Evolutionary conservation across 2,888 invertebrate species (phyloP).

Genomic region (Caprella mutica): DNA sequence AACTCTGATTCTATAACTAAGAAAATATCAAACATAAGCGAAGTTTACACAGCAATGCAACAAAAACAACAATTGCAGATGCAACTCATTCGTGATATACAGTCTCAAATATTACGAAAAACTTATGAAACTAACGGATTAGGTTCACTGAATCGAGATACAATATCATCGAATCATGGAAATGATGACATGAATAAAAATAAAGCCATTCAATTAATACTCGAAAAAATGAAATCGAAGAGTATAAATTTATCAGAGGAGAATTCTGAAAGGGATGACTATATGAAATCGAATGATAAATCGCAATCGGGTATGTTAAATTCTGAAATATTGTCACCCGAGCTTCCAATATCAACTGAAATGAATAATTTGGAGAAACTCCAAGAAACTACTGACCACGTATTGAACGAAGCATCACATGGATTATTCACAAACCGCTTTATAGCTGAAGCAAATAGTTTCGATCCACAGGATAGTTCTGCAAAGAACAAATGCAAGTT

Average conservation of each 20-base stretch:
- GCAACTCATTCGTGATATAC: slow-evolving; percentile 82
- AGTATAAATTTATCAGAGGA: no score
- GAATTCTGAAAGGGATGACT: no score
- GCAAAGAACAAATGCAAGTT: slow-evolving; percentile 89
- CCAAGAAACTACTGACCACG: slow-evolving; percentile 75
- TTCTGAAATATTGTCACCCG: slow-evolving; percentile 7
- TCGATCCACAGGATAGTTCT: slow-evolving; percentile 64
- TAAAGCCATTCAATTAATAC: slow-evolving; percentile 13
- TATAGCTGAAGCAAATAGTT: slow-evolving; percentile 57
- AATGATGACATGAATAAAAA: slow-evolving; percentile 17
- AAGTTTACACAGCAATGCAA: slow-evolving; percentile 78
- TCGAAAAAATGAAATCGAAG: slow-evolving; percentile 8
- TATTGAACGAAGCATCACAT: slow-evolving; percentile 83
- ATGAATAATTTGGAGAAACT: slow-evolving; percentile 84
- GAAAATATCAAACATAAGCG: no score
- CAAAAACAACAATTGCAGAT: slow-evolving; percentile 91
- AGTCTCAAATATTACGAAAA: no score
- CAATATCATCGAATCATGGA: slow-evolving; percentile 26
- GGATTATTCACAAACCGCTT: slow-evolving; percentile 76
- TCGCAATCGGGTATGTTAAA: no score
- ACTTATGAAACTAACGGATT: no score
- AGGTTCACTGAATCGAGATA: no score
- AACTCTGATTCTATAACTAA: no score
- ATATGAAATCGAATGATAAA: no score
- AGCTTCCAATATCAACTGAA: slow-evolving; percentile 52